Percentiles rank a stretch among this genome's conserved stretches.
phyloP scores from a whole-genome alignment of 2,797 vertebrate species.

The Gouania willdenowi region DNA sequence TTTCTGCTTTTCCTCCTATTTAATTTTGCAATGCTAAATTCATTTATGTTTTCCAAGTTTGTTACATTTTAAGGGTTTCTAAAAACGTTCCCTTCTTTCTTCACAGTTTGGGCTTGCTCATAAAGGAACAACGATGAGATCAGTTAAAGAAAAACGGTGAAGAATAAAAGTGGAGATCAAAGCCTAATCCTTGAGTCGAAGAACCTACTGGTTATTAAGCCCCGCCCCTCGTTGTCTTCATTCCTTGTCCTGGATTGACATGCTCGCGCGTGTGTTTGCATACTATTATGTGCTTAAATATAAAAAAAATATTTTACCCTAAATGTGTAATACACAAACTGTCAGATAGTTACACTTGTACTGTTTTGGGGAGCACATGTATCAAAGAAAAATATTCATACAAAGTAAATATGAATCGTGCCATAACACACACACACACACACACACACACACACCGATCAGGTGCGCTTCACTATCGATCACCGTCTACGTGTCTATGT shows the following conservation, averaged over 20 bases:
- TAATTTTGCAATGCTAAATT: too few species aligned
- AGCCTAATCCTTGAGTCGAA: constrained; percentile 29
- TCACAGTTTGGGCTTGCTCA: constrained; percentile 55
- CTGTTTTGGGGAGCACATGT: constrained; percentile 3
- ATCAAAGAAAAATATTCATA: constrained; percentile 41
- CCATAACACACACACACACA: neutral
- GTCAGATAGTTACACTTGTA: neutral
- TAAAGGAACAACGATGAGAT: constrained; percentile 27
- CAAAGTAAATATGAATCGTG: neutral
- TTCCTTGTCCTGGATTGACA: constrained; percentile 43
- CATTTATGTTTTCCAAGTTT: too few species aligned
- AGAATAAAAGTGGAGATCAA: constrained; percentile 26
- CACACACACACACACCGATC: neutral
- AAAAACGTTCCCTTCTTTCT: constrained; percentile 14
- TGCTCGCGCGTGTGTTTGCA: constrained; percentile 7
- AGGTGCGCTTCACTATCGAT: too few species aligned
- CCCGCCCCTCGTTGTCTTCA: constrained; percentile 40
- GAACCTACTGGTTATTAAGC: constrained; percentile 41
- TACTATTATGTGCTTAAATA: constrained; percentile 5
- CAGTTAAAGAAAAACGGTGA: constrained; percentile 21
- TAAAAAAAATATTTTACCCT: constrained; percentile 13
- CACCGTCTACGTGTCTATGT: too few species aligned
- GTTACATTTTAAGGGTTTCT: too few species aligned
- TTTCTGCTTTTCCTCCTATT: too few species aligned
- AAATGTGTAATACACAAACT: constrained; percentile 2